Conservation (phyloP, 2,113 vertebrate genomes). For the Lasiurus cinereus region DNA sequence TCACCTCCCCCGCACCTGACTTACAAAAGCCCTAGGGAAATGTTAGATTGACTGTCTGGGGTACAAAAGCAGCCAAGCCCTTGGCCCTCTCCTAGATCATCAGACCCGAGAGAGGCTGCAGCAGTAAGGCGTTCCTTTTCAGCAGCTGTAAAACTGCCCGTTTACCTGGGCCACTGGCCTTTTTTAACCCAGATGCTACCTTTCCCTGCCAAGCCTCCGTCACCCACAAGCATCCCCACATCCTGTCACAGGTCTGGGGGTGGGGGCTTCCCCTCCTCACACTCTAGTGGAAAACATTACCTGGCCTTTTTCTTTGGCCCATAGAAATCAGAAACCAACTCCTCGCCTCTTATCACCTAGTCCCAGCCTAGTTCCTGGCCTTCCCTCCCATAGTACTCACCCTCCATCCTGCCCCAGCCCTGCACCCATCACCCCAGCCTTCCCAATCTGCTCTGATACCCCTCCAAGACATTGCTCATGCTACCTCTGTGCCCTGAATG, state of each 20-base stretch:
- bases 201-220: constrained; percentile 29
- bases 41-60: background rate
- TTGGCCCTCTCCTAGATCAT: background rate
- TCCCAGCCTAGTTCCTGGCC: background rate
- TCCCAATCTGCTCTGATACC: background rate
- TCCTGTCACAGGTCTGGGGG: constrained; percentile 72
- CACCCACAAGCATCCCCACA: constrained; percentile 36
- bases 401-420: background rate
- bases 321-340: constrained; percentile 34
- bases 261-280: constrained; percentile 65
- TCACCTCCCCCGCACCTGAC: background rate
- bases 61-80: background rate
- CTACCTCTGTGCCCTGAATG: background rate
- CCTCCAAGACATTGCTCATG: background rate
- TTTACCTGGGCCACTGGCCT: background rate
- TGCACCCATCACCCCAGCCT: background rate
- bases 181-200: constrained; percentile 7
- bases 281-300: constrained; percentile 73
- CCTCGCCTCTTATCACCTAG: background rate
- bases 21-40: background rate
- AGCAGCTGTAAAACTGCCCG: background rate
- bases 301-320: constrained; percentile 57
- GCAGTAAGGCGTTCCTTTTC: background rate
- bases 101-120: background rate
- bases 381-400: background rate